Evolutionary conservation across 1,140 invertebrate species (phyloP), one percentile per base, ranked within the genome.

Genomic region (Reticulitermes speratus): DNA sequence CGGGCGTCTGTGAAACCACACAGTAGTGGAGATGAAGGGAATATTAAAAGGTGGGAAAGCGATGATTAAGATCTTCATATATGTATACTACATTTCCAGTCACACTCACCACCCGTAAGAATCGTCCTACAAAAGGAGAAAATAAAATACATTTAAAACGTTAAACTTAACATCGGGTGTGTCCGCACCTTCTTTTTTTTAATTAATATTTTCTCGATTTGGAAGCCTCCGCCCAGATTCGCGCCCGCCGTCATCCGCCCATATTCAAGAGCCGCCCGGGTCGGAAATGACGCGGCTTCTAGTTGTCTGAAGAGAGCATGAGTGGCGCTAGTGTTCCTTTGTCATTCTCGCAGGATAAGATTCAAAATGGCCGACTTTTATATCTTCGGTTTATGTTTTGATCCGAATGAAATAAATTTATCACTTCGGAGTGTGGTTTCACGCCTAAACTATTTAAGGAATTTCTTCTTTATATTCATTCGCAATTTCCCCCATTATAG

Each of bases 151-250:
- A n/a, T 75, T 75, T 75, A 30, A 16, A n/a, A 75, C 65, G n/a
- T 30, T 75, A 75, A 75, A 75, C 65, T 75, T 25, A 75, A 75
- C 65, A 30, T 75, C n/a, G 65, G 65, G 25, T 30, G 52, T 16
- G 65, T 75, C 65, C 65, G n/a, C 65, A 75, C 65, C 65, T 38
- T 38, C 65, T 75, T 75, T 75, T 75, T 75, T 75, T 11, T 30
- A 75, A 75, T 75, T 75, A 75, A 75, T 75, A 75, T 75, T 75
- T 75, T 75, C 65, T 30, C 25, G 65, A 75, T 75, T 16, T 75
- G 65, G 65, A 30, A 30, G 65, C 65, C 65, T 25, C 65, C 65
- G 65, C 65, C 65, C 65, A n/a, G 65, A 75, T 75, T 75, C 65
- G 65, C 65, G 65, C 65, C 59, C 59, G 45, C 14, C 14, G 45